Evolutionary conservation across 2,888 invertebrate species (phyloP).

Genomic region (Nowickia ferox): DNA sequence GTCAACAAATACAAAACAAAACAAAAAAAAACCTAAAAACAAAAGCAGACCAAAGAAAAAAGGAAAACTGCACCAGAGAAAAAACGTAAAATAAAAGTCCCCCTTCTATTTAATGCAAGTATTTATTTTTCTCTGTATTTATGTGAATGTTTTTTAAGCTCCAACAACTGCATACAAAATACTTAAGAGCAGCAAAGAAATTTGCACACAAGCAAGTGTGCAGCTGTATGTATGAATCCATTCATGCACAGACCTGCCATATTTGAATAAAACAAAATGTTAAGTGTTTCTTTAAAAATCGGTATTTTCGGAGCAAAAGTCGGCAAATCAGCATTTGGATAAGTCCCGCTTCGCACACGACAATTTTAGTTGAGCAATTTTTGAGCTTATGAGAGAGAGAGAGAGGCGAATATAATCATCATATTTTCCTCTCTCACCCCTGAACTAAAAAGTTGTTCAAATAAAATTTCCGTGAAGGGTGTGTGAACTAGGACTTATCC

Average conservation of each 20-base stretch:
- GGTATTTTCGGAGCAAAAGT: no score
- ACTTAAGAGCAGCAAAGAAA: conserved; percentile 57
- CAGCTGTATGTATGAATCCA: not conserved
- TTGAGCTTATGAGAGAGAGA: no score
- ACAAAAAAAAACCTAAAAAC: conserved; percentile 53
- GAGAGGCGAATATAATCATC: no score
- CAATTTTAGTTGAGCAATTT: no score
- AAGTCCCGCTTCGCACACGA: no score
- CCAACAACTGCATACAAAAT: conserved; percentile 69
- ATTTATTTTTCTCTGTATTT: conserved; percentile 53
- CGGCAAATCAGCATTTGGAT: no score
- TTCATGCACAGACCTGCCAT: not conserved
- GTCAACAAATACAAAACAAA: conserved; percentile 71
- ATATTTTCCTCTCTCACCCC: no score
- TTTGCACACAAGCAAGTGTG: not conserved
- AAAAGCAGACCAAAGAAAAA: conserved; percentile 1
- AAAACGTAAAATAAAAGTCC: conserved; percentile 71
- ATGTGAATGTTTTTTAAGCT: conserved; percentile 63
- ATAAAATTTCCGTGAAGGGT: no score
- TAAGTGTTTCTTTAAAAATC: no score
- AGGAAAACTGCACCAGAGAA: conserved; percentile 28
- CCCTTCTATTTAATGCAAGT: conserved; percentile 62
- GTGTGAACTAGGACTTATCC: no score
- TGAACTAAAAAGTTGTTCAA: no score
- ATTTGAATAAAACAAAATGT: no score